Evolutionary conservation across 64 coral and sea anemone genomes (phyloP).

Genomic region (Actinia tenebrosa): DNA sequence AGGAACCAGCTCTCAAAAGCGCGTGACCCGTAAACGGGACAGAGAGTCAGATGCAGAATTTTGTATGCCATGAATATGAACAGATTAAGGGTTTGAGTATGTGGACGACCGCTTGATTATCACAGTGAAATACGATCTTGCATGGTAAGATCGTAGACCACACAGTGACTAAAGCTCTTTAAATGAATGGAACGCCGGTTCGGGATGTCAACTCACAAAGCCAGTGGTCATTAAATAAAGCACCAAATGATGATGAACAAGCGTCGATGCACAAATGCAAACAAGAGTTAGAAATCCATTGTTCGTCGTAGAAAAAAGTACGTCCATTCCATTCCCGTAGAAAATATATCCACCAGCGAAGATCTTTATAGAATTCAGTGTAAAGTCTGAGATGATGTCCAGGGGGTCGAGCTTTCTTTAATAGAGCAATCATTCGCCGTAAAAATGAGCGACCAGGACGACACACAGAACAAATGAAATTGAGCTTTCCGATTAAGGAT

Average conservation of each 20-base stretch:
- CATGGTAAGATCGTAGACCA: too few relatives aligned
- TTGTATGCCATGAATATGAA: too few relatives aligned
- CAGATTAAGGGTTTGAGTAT: too few relatives aligned
- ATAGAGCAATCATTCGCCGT: conserved; percentile 22
- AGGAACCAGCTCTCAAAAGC: background rate
- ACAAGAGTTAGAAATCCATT: conserved; percentile 10
- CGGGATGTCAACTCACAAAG: conserved; percentile 11
- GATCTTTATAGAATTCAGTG: conserved; percentile 21
- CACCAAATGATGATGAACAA: conserved; percentile 16
- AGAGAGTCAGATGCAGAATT: background rate
- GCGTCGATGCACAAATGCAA: conserved; percentile 31
- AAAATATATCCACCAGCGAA: conserved; percentile 15
- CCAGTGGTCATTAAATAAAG: conserved; percentile 2
- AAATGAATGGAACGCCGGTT: conserved; percentile 8
- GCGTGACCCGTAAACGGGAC: background rate
- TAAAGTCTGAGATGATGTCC: conserved; percentile 22
- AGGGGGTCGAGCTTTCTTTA: background rate
- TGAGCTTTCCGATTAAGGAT: conserved; percentile 31
- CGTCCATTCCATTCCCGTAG: conserved; percentile 17
- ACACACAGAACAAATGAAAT: conserved; percentile 28
- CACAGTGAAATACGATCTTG: too few relatives aligned
- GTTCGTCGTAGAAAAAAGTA: conserved; percentile 21
- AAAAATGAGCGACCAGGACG: conserved; percentile 27
- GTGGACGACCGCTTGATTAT: too few relatives aligned
- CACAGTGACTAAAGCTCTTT: too few relatives aligned